Evolutionary conservation across 2,113 vertebrate species (phyloP), one percentile per base, ranked within the genome.

Genomic region (Gallinago undulata): DNA sequence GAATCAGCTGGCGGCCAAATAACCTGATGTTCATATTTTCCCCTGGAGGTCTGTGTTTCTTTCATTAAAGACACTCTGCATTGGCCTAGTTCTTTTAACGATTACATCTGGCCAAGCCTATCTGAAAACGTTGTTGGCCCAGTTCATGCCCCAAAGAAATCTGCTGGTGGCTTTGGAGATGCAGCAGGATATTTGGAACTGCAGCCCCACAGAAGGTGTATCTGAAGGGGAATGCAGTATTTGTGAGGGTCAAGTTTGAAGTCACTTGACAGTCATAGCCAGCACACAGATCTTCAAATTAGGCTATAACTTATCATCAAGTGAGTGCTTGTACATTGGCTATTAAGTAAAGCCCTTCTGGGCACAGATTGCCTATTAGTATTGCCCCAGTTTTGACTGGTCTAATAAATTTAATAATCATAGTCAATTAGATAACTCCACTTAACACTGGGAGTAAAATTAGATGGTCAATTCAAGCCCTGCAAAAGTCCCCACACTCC

Each of bases 1-100:
- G 84, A 89, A 82, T 87, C 89, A 89, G 94, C 77, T 89, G 84
- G 80, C 75, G 73, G 90, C 48, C 57, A 92, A 64, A 89, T 50
- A 81, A 96, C 27, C 56, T 59, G 59, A 83, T 77, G 92, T 47
- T 93, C 66, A 5, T 62, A 21, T 78, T 90, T 80, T 81, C 73
- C 56, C 39, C 25, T 2, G 2, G 19, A 27, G 41, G 37, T 53
- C 88, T 73, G 4, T 78, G 64, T 47, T 74, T 50, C 89, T 70
- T 55, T 70, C 87, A 50, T 93, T 91, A 84, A 76, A 1, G 7
- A 45, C 3, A 3, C 41, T 31, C 35, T 47, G 7, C 1, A 3
- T 67, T 59, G 64, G 60, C 51, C 73, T 87, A 5, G 7, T 62
- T 87, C 87, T 74, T 77, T 39, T 64, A 78, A 70, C 0, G 0